These are phyloP conservation scores for Parnassius orleans DNA, from an alignment of 2,888 invertebrate species.

Conservation along the genomic window DNA sequence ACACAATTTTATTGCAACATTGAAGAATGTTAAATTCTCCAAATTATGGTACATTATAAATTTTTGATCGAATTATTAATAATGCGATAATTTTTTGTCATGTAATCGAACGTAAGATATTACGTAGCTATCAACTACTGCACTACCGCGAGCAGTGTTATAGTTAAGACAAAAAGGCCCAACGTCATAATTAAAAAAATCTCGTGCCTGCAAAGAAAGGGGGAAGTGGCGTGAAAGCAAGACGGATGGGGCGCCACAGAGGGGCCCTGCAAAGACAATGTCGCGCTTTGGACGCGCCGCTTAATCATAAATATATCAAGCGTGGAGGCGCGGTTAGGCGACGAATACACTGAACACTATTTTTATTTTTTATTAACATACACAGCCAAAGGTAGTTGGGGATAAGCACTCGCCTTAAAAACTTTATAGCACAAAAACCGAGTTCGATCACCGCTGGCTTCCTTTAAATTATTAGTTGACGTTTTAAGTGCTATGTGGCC, in stretches of 20 bases:
- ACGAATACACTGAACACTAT: slow-evolving; percentile 37
- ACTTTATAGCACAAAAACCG: too few relatives aligned
- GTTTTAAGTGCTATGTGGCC: too few relatives aligned
- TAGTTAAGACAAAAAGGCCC: slow-evolving; percentile 72
- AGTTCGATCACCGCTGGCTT: too few relatives aligned
- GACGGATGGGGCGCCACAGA: slow-evolving; percentile 76
- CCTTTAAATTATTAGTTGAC: too few relatives aligned
- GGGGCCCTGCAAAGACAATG: slow-evolving; percentile 73
- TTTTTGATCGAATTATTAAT: too few relatives aligned
- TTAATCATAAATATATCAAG: slow-evolving; percentile 81
- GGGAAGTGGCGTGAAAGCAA: slow-evolving; percentile 75
- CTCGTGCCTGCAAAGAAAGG: slow-evolving; percentile 77
- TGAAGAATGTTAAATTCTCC: too few relatives aligned
- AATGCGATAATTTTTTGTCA: not conserved
- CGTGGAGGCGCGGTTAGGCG: slow-evolving; percentile 50
- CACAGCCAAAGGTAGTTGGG: not conserved
- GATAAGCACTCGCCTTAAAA: too few relatives aligned
- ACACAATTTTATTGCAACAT: too few relatives aligned
- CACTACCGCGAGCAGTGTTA: slow-evolving; percentile 39
- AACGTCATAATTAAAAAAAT: slow-evolving; percentile 82
- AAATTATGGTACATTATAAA: too few relatives aligned
- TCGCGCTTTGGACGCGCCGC: slow-evolving; percentile 70
- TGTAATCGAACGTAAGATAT: slow-evolving; percentile 38
- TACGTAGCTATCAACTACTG: slow-evolving; percentile 20
- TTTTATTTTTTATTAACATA: slow-evolving; percentile 11